Evolutionary conservation across 2,113 vertebrate species (phyloP).

Genomic region (Dolichallabes microphthalmus): DNA sequence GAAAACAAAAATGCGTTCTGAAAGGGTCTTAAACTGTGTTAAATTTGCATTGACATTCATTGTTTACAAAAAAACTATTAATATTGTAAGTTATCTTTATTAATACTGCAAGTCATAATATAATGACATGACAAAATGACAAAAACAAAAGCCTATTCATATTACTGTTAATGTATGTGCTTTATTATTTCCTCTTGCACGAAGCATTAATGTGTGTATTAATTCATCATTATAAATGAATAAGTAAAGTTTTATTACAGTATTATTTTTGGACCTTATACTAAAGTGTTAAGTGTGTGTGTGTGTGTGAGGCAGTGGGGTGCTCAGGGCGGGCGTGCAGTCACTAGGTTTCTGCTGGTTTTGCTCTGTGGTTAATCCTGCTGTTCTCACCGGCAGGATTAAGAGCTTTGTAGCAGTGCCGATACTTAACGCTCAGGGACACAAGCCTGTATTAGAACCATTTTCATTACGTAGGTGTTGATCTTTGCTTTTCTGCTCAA

Average conservation of each 20-base stretch:
- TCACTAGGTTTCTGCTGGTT: conserved; percentile 67
- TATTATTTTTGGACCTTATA: neutral
- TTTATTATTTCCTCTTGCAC: neutral
- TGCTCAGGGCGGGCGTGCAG: conserved; percentile 12
- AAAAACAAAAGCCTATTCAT: neutral
- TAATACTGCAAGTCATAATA: neutral
- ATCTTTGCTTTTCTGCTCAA: conserved; percentile 49
- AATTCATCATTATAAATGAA: neutral
- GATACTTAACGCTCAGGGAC: conserved; percentile 66
- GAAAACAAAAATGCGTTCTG: neutral
- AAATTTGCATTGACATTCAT: neutral
- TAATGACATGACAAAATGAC: neutral
- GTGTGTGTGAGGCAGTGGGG: conserved; percentile 33
- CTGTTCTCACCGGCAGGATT: conserved; percentile 69
- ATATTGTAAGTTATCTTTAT: neutral
- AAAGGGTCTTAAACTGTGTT: neutral
- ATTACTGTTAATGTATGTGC: neutral
- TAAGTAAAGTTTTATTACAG: neutral
- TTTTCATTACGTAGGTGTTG: conserved; percentile 54
- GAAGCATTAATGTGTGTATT: neutral
- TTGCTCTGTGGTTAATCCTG: conserved; percentile 67
- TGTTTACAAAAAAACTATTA: neutral
- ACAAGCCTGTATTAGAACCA: conserved; percentile 62
- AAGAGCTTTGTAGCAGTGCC: conserved; percentile 71
- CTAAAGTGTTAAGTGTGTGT: neutral